Base-by-base conservation (phyloP, 2,113 vertebrate genomes). In the Elaphurus davidianus region DNA sequence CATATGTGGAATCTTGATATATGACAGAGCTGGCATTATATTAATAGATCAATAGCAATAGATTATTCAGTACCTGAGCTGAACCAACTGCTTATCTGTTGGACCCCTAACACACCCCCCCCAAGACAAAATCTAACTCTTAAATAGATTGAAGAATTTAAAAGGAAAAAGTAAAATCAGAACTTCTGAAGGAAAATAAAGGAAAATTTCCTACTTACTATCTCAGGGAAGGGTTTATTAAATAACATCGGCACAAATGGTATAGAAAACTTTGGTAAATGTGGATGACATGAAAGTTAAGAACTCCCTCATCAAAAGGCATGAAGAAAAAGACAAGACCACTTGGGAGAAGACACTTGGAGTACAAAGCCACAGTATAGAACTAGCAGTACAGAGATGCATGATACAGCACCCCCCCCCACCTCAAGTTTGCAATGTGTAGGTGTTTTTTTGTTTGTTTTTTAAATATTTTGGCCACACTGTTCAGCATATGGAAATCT, bases 241-340 rank as follows among this genome's bases (percentile, higher is more conserved):
- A 90, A 36, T 62, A 47, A 55, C 60, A 74, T 54, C 10, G 12
- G 21, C 45, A 91, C 14, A 59, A 64, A 86, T 3, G 36, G 40
- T 97, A 89, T 86, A 67, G 17, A 84, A 71, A 93, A 79, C 21
- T 47, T 43, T 47, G 16, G 55, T 81, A 83, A 54, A 25, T 60
- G 33, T 93, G 33, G 45, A 67, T 74, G 52, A 15, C 15, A n/a
- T 83, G 91, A 98, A 95, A 90, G 76, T 89, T 91, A 89, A 78
- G 21, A 55, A 59, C 3, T 52, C 52, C 21, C 79, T 81, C 87
- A 85, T 47, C 5, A 5, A 62, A 82, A 62, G 10, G 4, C 33
- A n/a, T 36, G 30, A 74, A 8, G 5, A 57, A 83, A 94, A 92
- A 47, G 11, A 57, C 79, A 94, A 57, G 23, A 43, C 45, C 76